Base-by-base conservation (phyloP, 1,140 invertebrate species). In the Coenobita brevimanus region DNA sequence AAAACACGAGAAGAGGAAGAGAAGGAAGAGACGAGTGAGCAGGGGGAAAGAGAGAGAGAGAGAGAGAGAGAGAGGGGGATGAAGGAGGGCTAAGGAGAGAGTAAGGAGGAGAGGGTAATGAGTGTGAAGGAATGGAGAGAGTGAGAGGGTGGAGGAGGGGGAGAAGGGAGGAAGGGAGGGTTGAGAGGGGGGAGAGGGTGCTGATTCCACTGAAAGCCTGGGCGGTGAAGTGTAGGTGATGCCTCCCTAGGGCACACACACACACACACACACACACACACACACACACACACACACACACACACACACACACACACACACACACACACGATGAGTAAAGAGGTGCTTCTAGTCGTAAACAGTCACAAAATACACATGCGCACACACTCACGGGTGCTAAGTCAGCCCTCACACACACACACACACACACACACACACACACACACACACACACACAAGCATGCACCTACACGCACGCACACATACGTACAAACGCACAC, bases 241-340 rank as follows among this genome's bases (percentile, higher is more conserved):
- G 67, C 30, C 67, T 71, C 67, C 67, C 67, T 21, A 1, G 67
- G 67, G 67, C 24, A 27, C 67, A 36, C n/a, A 71, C 67, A 71
- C 10, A 71, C 10, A 33, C 67, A 71, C 27, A 36, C 67, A 71
- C 27, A 71, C 67, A 71, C 8, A 71, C 67, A 71, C 27, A 71
- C 67, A 71, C 27, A 71, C 67, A 71, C 27, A 71, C 67, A 71
- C 64, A 69, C 64, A 69, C 64, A 69, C 64, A 69, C 67, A 71
- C 67, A 71, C 67, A 71, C 67, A 71, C 67, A 71, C 67, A 71
- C 67, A 71, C 67, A 71, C 30, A 33, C 30, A 71, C 6, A 24
- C 15, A 67, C n/a, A 67, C 13, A 67, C 62, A 67, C 13, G 21
- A 24, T 69, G 27, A 15, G 27, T 69, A 69, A 17, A 15, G 13